phyloP scores from a whole-genome alignment of 92 coral and sea anemone species.

The Nematostella vectensis region DNA sequence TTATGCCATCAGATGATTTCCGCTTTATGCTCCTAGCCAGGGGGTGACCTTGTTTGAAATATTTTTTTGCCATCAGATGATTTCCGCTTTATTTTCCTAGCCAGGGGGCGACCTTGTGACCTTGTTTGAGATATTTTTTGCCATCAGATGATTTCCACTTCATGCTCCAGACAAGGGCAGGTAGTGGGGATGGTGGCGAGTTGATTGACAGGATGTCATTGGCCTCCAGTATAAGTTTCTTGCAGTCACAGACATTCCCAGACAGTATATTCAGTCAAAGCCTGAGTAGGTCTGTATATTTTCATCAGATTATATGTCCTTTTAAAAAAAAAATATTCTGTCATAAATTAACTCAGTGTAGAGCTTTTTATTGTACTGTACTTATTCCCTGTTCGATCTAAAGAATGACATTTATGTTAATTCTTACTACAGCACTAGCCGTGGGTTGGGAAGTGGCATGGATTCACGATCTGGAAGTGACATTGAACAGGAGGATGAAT shows the following conservation, averaged over 20 bases:
- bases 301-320: too few species aligned
- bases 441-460: constrained; percentile 88
- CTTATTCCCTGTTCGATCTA: too few species aligned
- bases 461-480: constrained; percentile 62
- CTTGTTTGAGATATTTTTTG: not conserved
- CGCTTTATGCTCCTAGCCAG: too few species aligned
- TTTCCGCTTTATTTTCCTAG: too few species aligned
- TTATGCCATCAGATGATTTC: too few species aligned
- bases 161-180: constrained; percentile 65
- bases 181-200: constrained; percentile 91
- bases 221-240: constrained; percentile 73
- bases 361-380: too few species aligned
- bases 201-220: constrained; percentile 76
- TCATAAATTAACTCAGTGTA: too few species aligned
- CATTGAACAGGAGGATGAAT: constrained; percentile 16
- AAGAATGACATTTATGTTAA: too few species aligned
- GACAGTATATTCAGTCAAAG: constrained; percentile 79
- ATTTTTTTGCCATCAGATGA: too few species aligned
- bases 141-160: constrained; percentile 49
- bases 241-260: constrained; percentile 82
- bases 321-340: too few species aligned
- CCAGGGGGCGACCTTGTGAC: too few species aligned
- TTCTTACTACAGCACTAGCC: constrained; percentile 23
- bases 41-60: too few species aligned
- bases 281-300: constrained; percentile 46